These are phyloP conservation scores for Hanleya hanleyi DNA, from an alignment of 2,888 invertebrate genomes.

Conservation along the genomic window DNA sequence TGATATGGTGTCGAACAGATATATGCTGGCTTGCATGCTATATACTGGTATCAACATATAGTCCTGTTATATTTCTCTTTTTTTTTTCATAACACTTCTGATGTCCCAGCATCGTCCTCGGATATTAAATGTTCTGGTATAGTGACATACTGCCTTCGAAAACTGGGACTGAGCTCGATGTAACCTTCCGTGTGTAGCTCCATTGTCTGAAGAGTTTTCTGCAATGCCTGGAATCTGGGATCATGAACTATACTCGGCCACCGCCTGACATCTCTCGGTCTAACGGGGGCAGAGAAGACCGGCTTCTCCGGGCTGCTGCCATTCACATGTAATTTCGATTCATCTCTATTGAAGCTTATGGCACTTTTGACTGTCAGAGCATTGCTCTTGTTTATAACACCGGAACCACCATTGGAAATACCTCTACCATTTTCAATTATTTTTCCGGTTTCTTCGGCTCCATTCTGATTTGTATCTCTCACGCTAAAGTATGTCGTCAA, in stretches of 20 bases:
- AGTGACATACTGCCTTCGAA: slow-evolving; percentile 13
- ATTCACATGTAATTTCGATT: no score
- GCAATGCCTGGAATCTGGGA: slow-evolving; percentile 51
- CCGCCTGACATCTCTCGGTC: background rate
- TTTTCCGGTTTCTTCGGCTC: no score
- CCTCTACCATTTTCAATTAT: no score
- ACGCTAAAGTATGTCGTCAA: no score
- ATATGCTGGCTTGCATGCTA: background rate
- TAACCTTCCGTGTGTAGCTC: slow-evolving; percentile 50
- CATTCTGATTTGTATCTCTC: no score
- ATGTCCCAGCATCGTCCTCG: background rate
- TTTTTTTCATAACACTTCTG: background rate
- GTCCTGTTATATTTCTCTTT: background rate
- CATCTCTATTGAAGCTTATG: no score
- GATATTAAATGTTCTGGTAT: background rate
- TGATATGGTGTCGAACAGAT: no score
- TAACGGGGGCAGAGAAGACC: no score
- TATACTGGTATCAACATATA: background rate
- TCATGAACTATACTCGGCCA: slow-evolving; percentile 27
- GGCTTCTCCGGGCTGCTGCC: no score
- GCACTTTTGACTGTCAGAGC: no score
- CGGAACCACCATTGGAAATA: no score
- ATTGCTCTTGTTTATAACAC: no score
- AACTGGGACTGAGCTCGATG: slow-evolving; percentile 56
- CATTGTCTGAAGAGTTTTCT: slow-evolving; percentile 44